Evolutionary conservation across 2,113 vertebrate genomes (phyloP).

Genomic region (Cacatua alba): DNA sequence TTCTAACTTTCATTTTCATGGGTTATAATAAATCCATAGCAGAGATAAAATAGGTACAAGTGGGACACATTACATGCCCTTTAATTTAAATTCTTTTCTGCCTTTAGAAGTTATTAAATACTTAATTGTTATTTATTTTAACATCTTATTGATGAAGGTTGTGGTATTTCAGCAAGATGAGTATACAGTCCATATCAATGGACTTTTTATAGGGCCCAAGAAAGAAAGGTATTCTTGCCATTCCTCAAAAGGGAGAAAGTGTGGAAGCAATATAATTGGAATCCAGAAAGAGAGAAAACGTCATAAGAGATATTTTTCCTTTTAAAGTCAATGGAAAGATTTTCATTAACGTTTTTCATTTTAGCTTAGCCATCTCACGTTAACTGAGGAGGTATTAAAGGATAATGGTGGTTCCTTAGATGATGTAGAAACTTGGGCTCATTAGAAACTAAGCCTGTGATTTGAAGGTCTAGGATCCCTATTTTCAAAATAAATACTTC

Average conservation of each 20-base stretch:
- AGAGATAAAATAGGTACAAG: background rate
- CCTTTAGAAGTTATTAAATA: background rate
- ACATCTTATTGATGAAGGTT: background rate
- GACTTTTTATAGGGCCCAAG: background rate
- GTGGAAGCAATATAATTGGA: background rate
- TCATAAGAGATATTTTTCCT: background rate
- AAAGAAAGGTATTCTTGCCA: background rate
- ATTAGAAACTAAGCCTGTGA: background rate
- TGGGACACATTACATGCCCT: background rate
- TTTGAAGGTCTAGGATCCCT: background rate
- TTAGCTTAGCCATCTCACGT: background rate
- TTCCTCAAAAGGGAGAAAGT: background rate
- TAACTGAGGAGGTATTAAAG: slow-evolving; percentile 11
- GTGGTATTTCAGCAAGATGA: slow-evolving; percentile 30
- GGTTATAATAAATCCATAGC: slow-evolving; percentile 37
- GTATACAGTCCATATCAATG: background rate
- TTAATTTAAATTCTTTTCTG: background rate
- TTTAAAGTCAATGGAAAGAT: background rate
- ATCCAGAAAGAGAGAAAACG: background rate
- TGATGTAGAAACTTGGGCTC: background rate
- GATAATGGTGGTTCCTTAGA: background rate
- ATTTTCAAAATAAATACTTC: background rate
- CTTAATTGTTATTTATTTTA: background rate
- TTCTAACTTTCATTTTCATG: slow-evolving; percentile 28
- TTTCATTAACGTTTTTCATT: background rate